phyloP scores from a whole-genome alignment of 2,888 invertebrate species.

The Anthrax anthrax region DNA sequence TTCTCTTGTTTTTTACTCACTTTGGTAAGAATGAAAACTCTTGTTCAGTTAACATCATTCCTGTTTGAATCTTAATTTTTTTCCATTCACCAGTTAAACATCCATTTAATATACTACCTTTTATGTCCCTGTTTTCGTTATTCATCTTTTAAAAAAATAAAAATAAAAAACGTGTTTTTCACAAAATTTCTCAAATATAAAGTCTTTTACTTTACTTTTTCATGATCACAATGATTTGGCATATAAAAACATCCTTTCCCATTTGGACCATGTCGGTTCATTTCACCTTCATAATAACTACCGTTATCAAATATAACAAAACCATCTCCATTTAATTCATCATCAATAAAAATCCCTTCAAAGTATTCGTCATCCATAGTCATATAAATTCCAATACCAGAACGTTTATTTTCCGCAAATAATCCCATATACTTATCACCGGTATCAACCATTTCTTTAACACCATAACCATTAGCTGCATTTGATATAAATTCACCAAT shows the following conservation, averaged over 20 bases:
- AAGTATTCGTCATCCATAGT: slow-evolving; percentile 84
- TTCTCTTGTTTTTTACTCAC: slow-evolving; percentile 27
- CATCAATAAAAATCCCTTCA: slow-evolving; percentile 72
- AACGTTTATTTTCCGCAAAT: slow-evolving; percentile 72
- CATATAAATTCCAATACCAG: slow-evolving; percentile 73
- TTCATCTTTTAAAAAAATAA: slow-evolving; percentile 7
- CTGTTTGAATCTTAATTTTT: slow-evolving; percentile 45
- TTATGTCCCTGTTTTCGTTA: slow-evolving; percentile 15
- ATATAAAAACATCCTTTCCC: slow-evolving; percentile 72
- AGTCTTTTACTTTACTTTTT: slow-evolving; percentile 10
- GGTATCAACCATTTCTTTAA: slow-evolving; percentile 71
- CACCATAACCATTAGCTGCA: slow-evolving; percentile 70
- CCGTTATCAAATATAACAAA: slow-evolving; percentile 80
- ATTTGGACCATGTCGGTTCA: slow-evolving; percentile 60
- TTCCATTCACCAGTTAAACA: slow-evolving; percentile 29
- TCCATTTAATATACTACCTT: slow-evolving; percentile 29
- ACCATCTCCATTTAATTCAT: slow-evolving; percentile 67
- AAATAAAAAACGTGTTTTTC: background rate
- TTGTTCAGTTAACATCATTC: slow-evolving; percentile 50
- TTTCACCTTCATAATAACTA: slow-evolving; percentile 79
- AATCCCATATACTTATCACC: slow-evolving; percentile 84
- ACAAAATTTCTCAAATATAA: background rate
- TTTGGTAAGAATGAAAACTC: slow-evolving; percentile 44
- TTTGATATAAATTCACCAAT: slow-evolving; percentile 80
- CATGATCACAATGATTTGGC: slow-evolving; percentile 52